A percentile compares a stretch with the other conserved stretches of the same genome.
Evolutionary conservation across 23 tunicate species (phyloP).

Genomic region (Phallusia fumigata): DNA sequence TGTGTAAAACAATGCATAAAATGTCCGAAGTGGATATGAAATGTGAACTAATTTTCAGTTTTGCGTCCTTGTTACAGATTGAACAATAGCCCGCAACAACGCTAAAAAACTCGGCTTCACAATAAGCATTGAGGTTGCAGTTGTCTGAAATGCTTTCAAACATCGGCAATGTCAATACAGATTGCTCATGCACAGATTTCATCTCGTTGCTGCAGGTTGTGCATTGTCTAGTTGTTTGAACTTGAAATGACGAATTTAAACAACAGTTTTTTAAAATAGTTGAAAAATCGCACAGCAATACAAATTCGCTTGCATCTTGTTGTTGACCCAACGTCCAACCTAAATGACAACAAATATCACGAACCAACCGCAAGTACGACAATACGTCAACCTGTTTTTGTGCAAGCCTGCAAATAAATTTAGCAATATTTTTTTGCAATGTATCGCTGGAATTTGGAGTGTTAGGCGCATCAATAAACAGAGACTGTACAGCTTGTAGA

Average conservation of each 20-base stretch:
- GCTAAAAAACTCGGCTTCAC: neutral
- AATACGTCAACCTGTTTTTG: neutral
- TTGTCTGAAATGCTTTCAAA: neutral
- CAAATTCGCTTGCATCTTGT: neutral
- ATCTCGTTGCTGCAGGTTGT: neutral
- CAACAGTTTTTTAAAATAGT: neutral
- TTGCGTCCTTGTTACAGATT: neutral
- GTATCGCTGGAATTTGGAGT: neutral
- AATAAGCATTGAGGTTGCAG: neutral
- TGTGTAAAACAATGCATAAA: neutral
- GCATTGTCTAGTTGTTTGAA: neutral
- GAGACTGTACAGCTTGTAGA: neutral
- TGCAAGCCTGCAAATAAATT: neutral
- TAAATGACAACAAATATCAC: neutral
- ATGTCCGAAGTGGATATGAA: neutral
- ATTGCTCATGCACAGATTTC: neutral
- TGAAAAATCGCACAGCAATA: neutral
- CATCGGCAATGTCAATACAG: neutral
- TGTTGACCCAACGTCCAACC: neutral
- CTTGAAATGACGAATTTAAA: neutral
- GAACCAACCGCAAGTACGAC: neutral
- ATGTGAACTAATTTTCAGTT: neutral
- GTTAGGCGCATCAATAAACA: neutral
- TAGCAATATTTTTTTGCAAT: neutral
- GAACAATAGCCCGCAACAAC: neutral